Conservation (phyloP, 2,113 vertebrate genomes). For the Oncorhynchus masou region DNA sequence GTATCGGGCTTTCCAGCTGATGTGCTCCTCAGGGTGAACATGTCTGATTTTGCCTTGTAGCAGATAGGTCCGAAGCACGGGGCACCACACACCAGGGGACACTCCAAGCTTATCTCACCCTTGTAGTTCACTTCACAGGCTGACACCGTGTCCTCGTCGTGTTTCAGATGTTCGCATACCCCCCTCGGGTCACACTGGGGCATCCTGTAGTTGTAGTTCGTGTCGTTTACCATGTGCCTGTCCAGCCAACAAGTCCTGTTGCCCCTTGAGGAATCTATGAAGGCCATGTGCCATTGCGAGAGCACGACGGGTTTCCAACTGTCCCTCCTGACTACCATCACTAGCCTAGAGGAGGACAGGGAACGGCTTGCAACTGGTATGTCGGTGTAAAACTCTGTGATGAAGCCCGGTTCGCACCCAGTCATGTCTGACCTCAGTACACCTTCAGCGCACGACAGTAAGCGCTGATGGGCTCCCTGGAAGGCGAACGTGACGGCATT, state of each 20-base stretch:
- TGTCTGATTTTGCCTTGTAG: neutral
- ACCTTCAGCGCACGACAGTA: neutral
- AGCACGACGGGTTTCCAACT: neutral
- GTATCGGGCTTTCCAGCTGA: neutral
- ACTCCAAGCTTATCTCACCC: too few species aligned
- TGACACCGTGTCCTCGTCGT: neutral
- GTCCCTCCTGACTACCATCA: neutral
- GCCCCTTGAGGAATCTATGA: neutral
- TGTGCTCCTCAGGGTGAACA: neutral
- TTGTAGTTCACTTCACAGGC: too few species aligned
- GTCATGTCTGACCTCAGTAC: neutral
- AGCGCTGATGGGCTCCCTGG: neutral
- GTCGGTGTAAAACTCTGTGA: neutral
- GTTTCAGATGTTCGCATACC: neutral
- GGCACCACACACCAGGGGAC: neutral
- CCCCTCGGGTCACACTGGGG: neutral
- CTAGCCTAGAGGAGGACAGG: neutral
- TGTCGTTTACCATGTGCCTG: neutral
- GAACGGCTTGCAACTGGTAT: neutral
- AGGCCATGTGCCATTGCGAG: neutral
- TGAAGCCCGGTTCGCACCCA: neutral
- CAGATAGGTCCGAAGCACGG: neutral
- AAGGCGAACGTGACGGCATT: neutral
- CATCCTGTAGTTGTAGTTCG: neutral
- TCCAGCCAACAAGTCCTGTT: constrained; percentile 5